A percentile compares a stretch with the other conserved stretches of the same genome.
These are phyloP conservation scores for Monodelphis domestica DNA, from an alignment of 2,797 vertebrate species.

Conservation along the genomic window DNA sequence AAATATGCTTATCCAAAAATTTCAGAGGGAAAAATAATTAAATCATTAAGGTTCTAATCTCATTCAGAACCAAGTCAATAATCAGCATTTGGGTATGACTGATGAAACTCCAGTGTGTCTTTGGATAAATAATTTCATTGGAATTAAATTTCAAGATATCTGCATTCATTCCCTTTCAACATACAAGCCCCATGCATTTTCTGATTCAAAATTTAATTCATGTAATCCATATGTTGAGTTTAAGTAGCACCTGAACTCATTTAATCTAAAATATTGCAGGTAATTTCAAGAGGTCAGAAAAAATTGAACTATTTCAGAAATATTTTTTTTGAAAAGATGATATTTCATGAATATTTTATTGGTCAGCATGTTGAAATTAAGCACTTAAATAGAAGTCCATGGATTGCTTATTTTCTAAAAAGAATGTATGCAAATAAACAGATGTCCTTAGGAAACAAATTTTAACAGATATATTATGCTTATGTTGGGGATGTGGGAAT, in stretches of 20 bases:
- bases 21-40: neutral
- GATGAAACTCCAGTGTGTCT: neutral
- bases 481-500: neutral
- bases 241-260: constrained; percentile 43
- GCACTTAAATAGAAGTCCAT: constrained; percentile 7
- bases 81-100: constrained; percentile 33
- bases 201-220: constrained; percentile 35
- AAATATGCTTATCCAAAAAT: neutral
- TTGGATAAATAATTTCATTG: constrained; percentile 15
- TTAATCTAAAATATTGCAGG: constrained; percentile 47
- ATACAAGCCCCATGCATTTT: constrained; percentile 9
- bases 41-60: constrained; percentile 28
- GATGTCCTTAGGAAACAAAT: neutral
- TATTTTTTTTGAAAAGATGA: constrained; percentile 27
- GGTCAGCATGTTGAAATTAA: constrained; percentile 16
- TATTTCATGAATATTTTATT: constrained; percentile 50
- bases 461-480: neutral
- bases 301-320: constrained; percentile 41
- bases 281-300: constrained; percentile 50
- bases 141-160: neutral
- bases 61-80: constrained; percentile 14
- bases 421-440: neutral
- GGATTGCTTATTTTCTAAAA: neutral
- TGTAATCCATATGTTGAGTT: constrained; percentile 12
- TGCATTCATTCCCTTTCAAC: neutral